Base-by-base conservation (phyloP, 2,888 invertebrate genomes). In the Elmis aenea region DNA sequence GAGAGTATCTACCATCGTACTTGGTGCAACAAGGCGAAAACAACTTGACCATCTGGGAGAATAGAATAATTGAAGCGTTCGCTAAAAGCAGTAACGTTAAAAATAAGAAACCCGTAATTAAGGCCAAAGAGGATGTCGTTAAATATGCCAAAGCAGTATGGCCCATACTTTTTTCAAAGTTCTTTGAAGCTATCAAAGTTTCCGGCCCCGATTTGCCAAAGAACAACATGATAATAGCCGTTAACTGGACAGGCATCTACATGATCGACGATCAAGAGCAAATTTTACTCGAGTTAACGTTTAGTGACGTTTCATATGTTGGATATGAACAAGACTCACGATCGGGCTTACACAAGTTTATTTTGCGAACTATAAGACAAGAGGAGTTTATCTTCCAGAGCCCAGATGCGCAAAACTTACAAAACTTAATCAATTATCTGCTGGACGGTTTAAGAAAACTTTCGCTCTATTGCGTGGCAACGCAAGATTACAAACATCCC, bases 181-280 rank as follows among this genome's bases (percentile, higher is more conserved):
- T 94, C 66, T 96, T 87, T 59, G 95, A 96, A 71, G 92, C 88
- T 0, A 74, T 85, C n/a, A 83, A 83, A 60, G 67, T 79, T 26
- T 79, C 81, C 42, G 86, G 54, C 1, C 80, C 83, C 0, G 71
- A 74, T 14, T 71, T 84, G 4, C 71, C 73, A 4, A 78, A 76
- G 50, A 77, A 81, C 51, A 82, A 90, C 52, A 77, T 93, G 11
- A 89, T 96, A 33, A 83, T 96, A 45, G 95, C 94, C 2, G 81
- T 96, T 2, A 96, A 96, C 67, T 92, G 92, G 81, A 88, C 87
- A 1, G 95, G 95, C 2, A 79, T 95, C 32, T 93, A 87, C 58
- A 83, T 95, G 34, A 86, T 93, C 0, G 93, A 94, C 66, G 89
- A 93, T 64, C 80, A 86, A 52, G 94, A 95, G 65, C 86, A 88